Percentiles rank a stretch among this genome's conserved stretches.
phyloP scores from a whole-genome alignment of 2,888 invertebrate species.

The Ecliptopera silaceata region DNA sequence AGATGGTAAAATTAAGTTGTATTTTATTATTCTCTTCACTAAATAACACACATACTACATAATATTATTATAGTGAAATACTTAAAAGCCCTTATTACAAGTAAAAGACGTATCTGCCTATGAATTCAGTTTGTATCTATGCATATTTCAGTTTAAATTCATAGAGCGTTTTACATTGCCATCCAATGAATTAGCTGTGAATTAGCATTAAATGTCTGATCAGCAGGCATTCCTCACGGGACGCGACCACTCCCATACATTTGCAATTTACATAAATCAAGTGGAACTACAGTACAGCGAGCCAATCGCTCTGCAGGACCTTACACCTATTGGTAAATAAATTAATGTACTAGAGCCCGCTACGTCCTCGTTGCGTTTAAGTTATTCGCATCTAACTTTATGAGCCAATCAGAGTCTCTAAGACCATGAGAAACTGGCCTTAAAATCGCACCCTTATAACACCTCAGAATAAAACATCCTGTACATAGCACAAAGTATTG shows the following conservation, averaged over 20 bases:
- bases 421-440: constrained; percentile 19
- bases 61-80: no score
- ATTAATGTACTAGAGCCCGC: constrained; percentile 40
- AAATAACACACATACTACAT: constrained; percentile 4
- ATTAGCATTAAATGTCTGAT: constrained; percentile 34
- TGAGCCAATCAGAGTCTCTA: constrained; percentile 26
- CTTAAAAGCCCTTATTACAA: not conserved
- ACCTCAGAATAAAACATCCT: constrained; percentile 6
- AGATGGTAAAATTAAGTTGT: not conserved
- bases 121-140: constrained; percentile 1
- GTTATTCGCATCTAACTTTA: constrained; percentile 28
- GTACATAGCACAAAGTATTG: constrained; percentile 11
- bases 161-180: constrained; percentile 3
- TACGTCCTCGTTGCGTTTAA: constrained; percentile 28
- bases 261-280: constrained; percentile 69
- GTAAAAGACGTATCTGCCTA: constrained; percentile 6
- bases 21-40: not conserved
- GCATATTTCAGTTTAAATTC: constrained; percentile 15
- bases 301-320: constrained; percentile 45
- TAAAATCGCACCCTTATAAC: constrained; percentile 8
- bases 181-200: constrained; percentile 30
- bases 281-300: constrained; percentile 41
- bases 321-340: constrained; percentile 51
- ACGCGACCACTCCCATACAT: constrained; percentile 40
- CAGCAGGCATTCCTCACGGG: constrained; percentile 45